These are phyloP conservation scores for Neofelis nebulosa DNA, from an alignment of 2,113 vertebrate species.

Conservation along the genomic window DNA sequence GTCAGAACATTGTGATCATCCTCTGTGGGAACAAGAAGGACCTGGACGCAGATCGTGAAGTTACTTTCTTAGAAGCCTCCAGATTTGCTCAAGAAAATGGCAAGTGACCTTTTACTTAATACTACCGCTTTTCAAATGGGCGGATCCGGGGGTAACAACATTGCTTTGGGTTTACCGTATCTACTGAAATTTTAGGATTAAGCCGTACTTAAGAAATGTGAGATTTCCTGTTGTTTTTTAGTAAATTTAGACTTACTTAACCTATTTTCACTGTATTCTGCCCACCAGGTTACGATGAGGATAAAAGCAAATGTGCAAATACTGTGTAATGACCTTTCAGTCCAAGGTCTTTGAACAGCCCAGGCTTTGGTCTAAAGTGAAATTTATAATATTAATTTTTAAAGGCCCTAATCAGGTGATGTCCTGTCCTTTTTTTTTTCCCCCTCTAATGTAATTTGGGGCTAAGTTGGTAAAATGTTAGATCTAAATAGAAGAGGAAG, in stretches of 20 bases:
- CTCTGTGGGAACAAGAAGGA: conserved; percentile 90
- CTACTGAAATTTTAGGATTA: background rate
- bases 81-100: conserved; percentile 90
- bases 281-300: background rate
- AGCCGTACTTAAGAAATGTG: background rate
- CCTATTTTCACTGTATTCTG: background rate
- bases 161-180: background rate
- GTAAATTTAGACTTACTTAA: background rate
- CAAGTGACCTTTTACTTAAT: conserved; percentile 67
- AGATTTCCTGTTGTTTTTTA: background rate
- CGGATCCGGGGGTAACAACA: background rate
- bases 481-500: background rate
- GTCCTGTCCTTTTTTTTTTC: background rate
- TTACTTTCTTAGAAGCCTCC: conserved; percentile 89
- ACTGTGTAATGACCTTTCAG: background rate
- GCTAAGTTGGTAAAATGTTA: background rate
- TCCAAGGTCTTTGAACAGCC: background rate
- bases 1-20: conserved; percentile 89
- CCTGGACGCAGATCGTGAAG: conserved; percentile 88
- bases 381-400: background rate
- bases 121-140: background rate
- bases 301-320: background rate
- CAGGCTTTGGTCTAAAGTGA: background rate
- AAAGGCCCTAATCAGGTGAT: background rate
- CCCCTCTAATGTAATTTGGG: background rate